phyloP scores from a whole-genome alignment of 1,140 invertebrate species.

The Sminthurinus signatus region DNA sequence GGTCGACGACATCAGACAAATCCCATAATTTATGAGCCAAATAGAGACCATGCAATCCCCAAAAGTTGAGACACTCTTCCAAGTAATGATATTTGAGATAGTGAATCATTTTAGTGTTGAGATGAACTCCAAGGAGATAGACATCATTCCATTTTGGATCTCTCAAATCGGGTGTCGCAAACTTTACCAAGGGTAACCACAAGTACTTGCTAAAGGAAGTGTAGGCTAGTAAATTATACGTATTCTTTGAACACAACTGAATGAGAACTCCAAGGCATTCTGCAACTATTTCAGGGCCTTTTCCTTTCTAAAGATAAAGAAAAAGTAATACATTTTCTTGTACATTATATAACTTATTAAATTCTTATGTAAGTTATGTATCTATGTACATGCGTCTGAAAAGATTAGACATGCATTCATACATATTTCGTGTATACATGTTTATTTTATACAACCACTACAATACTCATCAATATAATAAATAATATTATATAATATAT shows the following conservation, averaged over 20 bases:
- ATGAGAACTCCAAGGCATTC: constrained; percentile 22
- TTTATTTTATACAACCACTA: background rate
- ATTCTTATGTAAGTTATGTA: too few species aligned
- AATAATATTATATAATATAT: too few species aligned
- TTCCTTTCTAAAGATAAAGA: constrained; percentile 8
- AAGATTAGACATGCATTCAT: too few species aligned
- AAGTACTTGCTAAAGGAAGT: constrained; percentile 10
- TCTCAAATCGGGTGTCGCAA: background rate
- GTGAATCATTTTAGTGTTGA: constrained; percentile 22
- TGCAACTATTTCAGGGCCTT: constrained; percentile 18
- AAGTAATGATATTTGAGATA: constrained; percentile 20
- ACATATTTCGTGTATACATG: background rate
- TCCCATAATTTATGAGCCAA: constrained; percentile 20
- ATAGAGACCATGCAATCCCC: constrained; percentile 9
- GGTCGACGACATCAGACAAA: constrained; percentile 20
- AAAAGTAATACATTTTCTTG: background rate
- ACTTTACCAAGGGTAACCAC: constrained; percentile 16
- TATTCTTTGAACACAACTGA: constrained; percentile 3
- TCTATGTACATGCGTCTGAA: too few species aligned
- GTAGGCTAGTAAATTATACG: constrained; percentile 9
- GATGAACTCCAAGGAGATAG: constrained; percentile 20
- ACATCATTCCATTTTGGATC: constrained; percentile 18
- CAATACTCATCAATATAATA: too few species aligned
- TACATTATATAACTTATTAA: too few species aligned
- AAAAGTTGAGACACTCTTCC: constrained; percentile 28